Evolutionary conservation across 1,140 invertebrate genomes (phyloP), one percentile per base, ranked within the genome.

Genomic region (Drosophila persimilis): DNA sequence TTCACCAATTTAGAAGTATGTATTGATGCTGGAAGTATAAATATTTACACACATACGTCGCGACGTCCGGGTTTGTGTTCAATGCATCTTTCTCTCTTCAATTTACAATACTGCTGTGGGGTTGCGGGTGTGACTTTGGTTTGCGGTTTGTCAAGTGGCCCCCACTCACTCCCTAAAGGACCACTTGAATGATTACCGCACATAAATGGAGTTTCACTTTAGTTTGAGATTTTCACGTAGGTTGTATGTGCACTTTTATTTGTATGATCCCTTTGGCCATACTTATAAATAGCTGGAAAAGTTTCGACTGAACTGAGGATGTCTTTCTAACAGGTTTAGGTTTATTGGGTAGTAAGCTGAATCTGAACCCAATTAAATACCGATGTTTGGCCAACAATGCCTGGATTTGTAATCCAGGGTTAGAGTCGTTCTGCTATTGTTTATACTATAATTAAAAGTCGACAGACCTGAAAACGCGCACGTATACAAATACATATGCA

Each of bases 61-160:
- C 11, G 11, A 5, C 11, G 35, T 39, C 11, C 35, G 35, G 13
- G 35, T 4, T 39, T 39, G 35, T n/a, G 46, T 48, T 31, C 46
- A 13, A 39, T 39, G 55, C 17, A 29, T 56, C 17, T 45, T 45
- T 43, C 17, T 56, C 3, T 24, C n/a, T 24, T 58, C 31, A 17
- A 26, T 17, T 47, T 48, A 6, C 22, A 22, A 22, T 63, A 39
- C 52, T 66, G 44, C 55, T 60, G 51, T 50, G 45, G 35, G 41
- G 43, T 55, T 72, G 69, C 66, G 69, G 63, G 56, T 72, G 69
- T 26, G 69, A 66, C 66, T 72, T 66, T 60, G 69, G 69, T 60
- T 55, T 60, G 51, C 41, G 63, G 67, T 15, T 71, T 59, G 44
- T 45, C 39, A 57, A 64, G 51, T 35, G 51, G 15, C 31, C 4